These are phyloP conservation scores for Ptilodon capucinus DNA, from an alignment of 2,888 invertebrate genomes.

Conservation along the genomic window DNA sequence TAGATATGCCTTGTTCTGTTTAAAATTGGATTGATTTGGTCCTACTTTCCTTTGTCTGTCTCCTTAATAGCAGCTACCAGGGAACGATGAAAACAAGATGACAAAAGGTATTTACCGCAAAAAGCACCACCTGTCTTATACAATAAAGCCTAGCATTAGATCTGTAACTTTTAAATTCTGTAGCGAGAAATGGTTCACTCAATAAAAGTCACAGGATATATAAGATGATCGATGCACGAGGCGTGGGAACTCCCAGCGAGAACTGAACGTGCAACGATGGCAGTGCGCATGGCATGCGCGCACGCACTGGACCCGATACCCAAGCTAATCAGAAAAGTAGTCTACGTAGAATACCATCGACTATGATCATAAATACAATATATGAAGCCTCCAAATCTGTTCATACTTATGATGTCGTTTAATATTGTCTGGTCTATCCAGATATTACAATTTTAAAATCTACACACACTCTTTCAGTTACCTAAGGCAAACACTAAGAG, in stretches of 20 bases:
- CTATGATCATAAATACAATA: background rate
- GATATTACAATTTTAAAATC: too few relatives aligned
- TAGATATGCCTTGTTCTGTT: background rate
- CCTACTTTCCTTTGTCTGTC: too few relatives aligned
- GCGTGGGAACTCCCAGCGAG: background rate
- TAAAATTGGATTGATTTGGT: background rate
- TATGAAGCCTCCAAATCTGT: background rate
- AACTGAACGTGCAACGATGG: background rate
- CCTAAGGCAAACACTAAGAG: too few relatives aligned
- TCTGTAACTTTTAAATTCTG: too few relatives aligned
- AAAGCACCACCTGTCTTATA: too few relatives aligned
- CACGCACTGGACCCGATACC: conserved; percentile 5
- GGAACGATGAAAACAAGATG: too few relatives aligned
- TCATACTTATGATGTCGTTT: background rate
- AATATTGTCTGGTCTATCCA: too few relatives aligned
- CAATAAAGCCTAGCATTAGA: too few relatives aligned
- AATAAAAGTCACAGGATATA: background rate
- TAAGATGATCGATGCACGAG: background rate
- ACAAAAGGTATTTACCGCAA: too few relatives aligned
- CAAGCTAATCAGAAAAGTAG: conserved; percentile 4
- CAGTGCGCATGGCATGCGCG: conserved; percentile 1
- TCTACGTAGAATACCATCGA: conserved; percentile 15
- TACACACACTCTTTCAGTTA: too few relatives aligned
- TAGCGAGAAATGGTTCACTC: background rate
- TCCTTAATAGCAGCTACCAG: too few relatives aligned